Evolutionary conservation across 2,888 invertebrate genomes (phyloP), one percentile per base, ranked within the genome.

Genomic region (Ectemnius lituratus): DNA sequence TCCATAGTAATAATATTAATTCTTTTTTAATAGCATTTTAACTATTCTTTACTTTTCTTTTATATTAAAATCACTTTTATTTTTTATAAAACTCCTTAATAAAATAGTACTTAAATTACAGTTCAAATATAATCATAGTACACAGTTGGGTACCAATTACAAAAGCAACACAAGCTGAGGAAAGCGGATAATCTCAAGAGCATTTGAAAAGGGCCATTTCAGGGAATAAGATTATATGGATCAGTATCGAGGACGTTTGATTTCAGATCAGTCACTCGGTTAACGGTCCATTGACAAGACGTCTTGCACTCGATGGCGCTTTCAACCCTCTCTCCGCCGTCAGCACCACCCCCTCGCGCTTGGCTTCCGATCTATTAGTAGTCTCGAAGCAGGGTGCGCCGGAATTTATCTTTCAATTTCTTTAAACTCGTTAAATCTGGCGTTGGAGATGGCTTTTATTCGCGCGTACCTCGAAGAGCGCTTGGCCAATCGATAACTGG

Each of bases 381-480:
- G 76, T 37, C 63, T 69, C 66, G 67, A 27, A 23, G 23, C 23
- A 3, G 8, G 27, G 23, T 62, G 59, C 67, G 23, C 56, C 37
- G 16, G 45, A 62, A 70, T 78, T 74, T 71, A 68, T 78, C 70
- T 71, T 77, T 69, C 64, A 67, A 66, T 73, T 73, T 76, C 68
- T 60, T 63, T 67, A 56, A 69, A 74, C 69, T 52, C 64, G 66
- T 70, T 70, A 66, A 72, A 70, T 45, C 27, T 46, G 75, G 37
- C 76, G 68, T 67, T 68, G 28, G 73, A 73, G 75, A 70, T 73
- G 69, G 79, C 63, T 62, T 79, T 71, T 70, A 74, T 76, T 62
- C 69, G 62, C 49, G 49, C 27, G 14, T 0, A 0, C n/a, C 52
- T 11, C 52, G 52, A 14, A 6, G 37, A 37, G 62, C 70, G 60